These are phyloP conservation scores for Drosophila micromelanica DNA, from an alignment of 1,140 invertebrate genomes.

Conservation along the genomic window DNA sequence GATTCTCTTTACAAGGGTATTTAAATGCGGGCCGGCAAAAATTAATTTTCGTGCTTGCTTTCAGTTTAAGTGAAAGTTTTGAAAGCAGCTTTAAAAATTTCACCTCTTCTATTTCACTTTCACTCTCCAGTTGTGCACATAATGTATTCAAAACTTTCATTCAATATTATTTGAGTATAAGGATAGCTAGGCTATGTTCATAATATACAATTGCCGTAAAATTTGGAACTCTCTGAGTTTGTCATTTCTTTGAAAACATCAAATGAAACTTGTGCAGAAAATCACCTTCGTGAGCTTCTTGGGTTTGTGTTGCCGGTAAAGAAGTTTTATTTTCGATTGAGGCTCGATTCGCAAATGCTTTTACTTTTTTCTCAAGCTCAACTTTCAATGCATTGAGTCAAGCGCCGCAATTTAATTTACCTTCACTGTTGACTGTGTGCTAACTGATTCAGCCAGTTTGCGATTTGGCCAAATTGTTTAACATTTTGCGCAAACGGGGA, in stretches of 20 bases:
- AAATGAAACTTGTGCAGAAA: conserved; percentile 20
- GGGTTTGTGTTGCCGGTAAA: not conserved
- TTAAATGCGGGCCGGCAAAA: too few relatives aligned
- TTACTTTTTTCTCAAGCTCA: not conserved
- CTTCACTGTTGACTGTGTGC: conserved; percentile 49
- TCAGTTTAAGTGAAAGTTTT: not conserved
- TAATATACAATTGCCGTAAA: conserved; percentile 13
- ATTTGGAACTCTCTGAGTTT: not conserved
- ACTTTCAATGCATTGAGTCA: conserved; percentile 46
- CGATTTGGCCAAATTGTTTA: conserved; percentile 10
- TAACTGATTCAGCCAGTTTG: conserved; percentile 16
- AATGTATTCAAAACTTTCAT: conserved; percentile 14
- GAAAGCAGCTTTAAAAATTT: not conserved
- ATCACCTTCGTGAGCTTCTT: not conserved
- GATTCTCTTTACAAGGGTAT: too few relatives aligned
- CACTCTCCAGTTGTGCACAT: not conserved
- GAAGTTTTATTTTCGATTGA: conserved; percentile 20
- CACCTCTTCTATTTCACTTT: not conserved
- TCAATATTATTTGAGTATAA: conserved; percentile 4
- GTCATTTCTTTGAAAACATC: conserved; percentile 29
- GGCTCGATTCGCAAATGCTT: conserved; percentile 12
- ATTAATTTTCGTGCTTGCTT: not conserved
- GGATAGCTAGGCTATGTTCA: not conserved
- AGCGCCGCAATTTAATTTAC: conserved; percentile 60
- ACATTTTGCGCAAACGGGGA: conserved; percentile 19